Evolutionary conservation across 2,797 vertebrate species (phyloP).

Genomic region (Cichlasoma orientale): DNA sequence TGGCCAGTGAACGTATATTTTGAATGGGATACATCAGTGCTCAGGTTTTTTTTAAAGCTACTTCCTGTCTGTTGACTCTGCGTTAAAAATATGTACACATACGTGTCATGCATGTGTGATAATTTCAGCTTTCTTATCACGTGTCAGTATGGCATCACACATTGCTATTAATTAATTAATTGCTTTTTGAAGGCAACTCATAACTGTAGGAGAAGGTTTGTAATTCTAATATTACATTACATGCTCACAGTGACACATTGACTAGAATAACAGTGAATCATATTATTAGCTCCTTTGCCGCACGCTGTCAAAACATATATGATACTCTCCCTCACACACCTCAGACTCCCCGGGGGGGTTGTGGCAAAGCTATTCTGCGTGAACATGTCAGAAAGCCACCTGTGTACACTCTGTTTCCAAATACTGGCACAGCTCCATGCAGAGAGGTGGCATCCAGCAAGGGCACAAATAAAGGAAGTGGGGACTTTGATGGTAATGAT

Average conservation of each 20-base stretch:
- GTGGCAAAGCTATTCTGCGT: constrained; percentile 12
- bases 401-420: constrained; percentile 42
- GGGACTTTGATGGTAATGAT: constrained; percentile 27
- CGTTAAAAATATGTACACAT: background rate
- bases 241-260: background rate
- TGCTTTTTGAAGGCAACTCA: background rate
- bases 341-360: constrained; percentile 37
- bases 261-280: constrained; percentile 30
- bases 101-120: background rate
- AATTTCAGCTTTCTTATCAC: background rate
- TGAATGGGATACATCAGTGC: background rate
- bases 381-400: constrained; percentile 51
- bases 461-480: background rate
- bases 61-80: background rate
- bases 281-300: constrained; percentile 44
- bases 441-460: constrained; percentile 17
- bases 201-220: background rate
- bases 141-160: background rate
- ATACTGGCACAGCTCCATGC: constrained; percentile 33
- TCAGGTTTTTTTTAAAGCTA: background rate
- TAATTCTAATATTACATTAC: constrained; percentile 5
- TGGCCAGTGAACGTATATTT: background rate
- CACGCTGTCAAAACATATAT: constrained; percentile 35
- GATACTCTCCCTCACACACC: constrained; percentile 44
- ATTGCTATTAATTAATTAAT: too few species aligned